Evolutionary conservation across 2,888 invertebrate species (phyloP).

Genomic region (Eupithecia centaureata): DNA sequence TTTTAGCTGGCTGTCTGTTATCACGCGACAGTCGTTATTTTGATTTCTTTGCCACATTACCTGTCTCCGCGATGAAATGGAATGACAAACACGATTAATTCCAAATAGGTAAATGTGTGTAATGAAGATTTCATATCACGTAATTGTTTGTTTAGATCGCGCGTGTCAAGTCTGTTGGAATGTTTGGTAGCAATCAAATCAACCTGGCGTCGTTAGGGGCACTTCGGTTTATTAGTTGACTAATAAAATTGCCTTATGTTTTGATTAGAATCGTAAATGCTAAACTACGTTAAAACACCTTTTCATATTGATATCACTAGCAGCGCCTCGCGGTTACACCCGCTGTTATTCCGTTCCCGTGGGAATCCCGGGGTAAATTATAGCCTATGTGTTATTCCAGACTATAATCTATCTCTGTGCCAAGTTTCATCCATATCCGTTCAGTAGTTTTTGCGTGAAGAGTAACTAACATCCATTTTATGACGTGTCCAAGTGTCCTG

Average conservation of each 20-base stretch:
- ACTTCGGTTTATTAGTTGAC: conserved; percentile 35
- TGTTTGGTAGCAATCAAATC: conserved; percentile 46
- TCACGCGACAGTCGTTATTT: conserved; percentile 75
- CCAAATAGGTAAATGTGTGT: conserved; percentile 51
- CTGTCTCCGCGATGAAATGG: conserved; percentile 66
- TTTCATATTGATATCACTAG: no score
- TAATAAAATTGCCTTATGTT: conserved; percentile 32
- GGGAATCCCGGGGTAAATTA: no score
- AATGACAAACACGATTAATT: conserved; percentile 71
- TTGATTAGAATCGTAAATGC: conserved; percentile 31
- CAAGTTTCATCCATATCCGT: no score
- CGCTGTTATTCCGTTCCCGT: no score
- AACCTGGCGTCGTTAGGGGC: conserved; percentile 35
- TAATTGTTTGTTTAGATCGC: conserved; percentile 44
- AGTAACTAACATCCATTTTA: no score
- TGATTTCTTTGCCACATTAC: conserved; percentile 69
- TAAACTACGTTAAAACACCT: neutral
- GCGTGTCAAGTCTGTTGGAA: conserved; percentile 34
- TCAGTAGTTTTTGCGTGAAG: no score
- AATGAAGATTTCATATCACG: conserved; percentile 43
- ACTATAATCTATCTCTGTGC: no score
- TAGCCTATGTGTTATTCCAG: no score
- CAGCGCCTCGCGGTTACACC: no score
- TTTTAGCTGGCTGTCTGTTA: conserved; percentile 57
- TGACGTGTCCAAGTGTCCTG: no score